phyloP scores from a whole-genome alignment of 2,888 invertebrate genomes.

The Sesia bembeciformis region DNA sequence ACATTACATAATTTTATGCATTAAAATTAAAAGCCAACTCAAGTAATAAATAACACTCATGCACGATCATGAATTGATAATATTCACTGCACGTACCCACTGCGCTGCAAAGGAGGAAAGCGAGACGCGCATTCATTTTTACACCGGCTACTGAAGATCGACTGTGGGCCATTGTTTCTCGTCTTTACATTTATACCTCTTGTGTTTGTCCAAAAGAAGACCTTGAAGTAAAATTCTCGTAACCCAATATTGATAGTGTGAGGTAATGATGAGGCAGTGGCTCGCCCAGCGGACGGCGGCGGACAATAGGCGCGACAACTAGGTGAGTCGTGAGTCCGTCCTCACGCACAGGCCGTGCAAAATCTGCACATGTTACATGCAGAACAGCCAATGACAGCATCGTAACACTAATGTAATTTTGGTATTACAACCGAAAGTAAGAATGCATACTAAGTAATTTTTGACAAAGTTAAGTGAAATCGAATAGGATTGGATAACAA shows the following conservation, averaged over 20 bases:
- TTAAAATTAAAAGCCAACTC: background rate
- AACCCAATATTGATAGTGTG: slow-evolving; percentile 72
- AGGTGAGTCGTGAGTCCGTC: slow-evolving; percentile 58
- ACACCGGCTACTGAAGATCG: slow-evolving; percentile 44
- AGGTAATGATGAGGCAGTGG: slow-evolving; percentile 60
- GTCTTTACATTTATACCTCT: slow-evolving; percentile 68
- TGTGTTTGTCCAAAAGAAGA: slow-evolving; percentile 67
- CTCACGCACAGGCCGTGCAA: slow-evolving; percentile 53
- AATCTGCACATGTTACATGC: slow-evolving; percentile 18
- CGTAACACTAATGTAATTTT: slow-evolving; percentile 20
- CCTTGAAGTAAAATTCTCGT: slow-evolving; percentile 73
- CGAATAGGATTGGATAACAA: background rate
- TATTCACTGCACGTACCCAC: slow-evolving; percentile 46
- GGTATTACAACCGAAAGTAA: slow-evolving; percentile 16
- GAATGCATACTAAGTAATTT: slow-evolving; percentile 15
- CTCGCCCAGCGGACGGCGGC: slow-evolving; percentile 57
- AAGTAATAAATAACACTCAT: background rate
- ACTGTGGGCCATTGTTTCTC: slow-evolving; percentile 58
- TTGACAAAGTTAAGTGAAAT: slow-evolving; percentile 13
- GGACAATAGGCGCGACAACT: slow-evolving; percentile 72
- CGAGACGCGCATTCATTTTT: slow-evolving; percentile 57
- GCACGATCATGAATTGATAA: background rate
- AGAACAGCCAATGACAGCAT: slow-evolving; percentile 8
- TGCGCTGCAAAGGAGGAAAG: slow-evolving; percentile 48
- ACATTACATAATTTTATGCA: background rate